Conservation (phyloP, 2,888 invertebrate species). For the Drosophila formosana region DNA sequence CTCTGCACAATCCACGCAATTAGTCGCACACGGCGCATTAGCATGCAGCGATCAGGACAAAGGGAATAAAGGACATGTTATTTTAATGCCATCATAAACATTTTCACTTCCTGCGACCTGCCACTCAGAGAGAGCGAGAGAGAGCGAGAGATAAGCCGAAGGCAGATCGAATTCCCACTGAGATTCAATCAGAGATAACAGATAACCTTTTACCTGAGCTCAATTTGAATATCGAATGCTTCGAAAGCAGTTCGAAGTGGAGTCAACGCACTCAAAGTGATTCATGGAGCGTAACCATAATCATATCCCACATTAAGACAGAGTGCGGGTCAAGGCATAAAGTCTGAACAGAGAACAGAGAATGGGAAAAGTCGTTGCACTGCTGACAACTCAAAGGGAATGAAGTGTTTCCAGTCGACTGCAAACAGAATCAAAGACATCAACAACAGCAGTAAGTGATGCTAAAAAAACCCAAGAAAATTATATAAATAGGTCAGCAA, state of each 20-base stretch:
- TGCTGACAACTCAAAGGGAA: constrained; percentile 67
- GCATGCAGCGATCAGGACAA: constrained; percentile 49
- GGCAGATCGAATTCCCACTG: constrained; percentile 6
- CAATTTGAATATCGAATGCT: constrained; percentile 8
- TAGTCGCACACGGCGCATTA: constrained; percentile 73
- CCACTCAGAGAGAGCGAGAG: background rate
- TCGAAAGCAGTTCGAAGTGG: background rate
- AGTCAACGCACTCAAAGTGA: background rate
- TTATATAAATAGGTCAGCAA: constrained; percentile 69
- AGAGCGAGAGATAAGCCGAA: background rate
- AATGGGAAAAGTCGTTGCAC: constrained; percentile 50
- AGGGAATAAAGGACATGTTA: constrained; percentile 29
- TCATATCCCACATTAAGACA: constrained; percentile 8
- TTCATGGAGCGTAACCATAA: constrained; percentile 11
- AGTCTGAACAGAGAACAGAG: background rate
- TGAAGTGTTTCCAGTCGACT: constrained; percentile 73
- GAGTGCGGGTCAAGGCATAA: constrained; percentile 5
- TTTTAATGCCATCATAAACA: constrained; percentile 34
- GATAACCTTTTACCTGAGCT: background rate
- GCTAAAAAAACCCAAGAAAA: constrained; percentile 28
- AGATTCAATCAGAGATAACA: constrained; percentile 4
- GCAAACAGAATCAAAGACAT: constrained; percentile 26
- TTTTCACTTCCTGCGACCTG: constrained; percentile 18
- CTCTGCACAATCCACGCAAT: constrained; percentile 68
- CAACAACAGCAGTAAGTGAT: constrained; percentile 8